Base-by-base conservation (phyloP, 1,140 invertebrate genomes). In the Chelonus insularis region DNA sequence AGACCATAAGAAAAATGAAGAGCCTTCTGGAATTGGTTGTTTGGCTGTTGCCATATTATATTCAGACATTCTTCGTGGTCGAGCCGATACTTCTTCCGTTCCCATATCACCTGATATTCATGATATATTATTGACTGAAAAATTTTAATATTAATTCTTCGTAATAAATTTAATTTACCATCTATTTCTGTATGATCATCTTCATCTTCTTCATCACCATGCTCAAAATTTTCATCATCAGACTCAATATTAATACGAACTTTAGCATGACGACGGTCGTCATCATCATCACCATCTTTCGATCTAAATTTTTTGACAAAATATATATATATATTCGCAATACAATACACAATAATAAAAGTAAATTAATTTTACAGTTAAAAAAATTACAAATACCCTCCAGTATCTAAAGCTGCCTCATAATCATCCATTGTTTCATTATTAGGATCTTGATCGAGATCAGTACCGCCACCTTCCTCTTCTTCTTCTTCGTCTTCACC, bases 1-100 rank as follows among this genome's bases (percentile, higher is more conserved):
- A 68, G 92, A 92, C 83, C 99, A 96, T 78, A 99, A 85, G 87
- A 99, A 99, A 83, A 99, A 96, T 69, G 96, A 94, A 76, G 91
- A 90, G 74, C 90, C 92, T 75, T 91, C 89, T 66, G 97, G 97
- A 79, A 99, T 99, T 56, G 96, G 96, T 81, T 93, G 89, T 76
- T 89, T 91, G 84, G 96, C 90, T 65, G 87, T 93, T 36, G 89
- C 86, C 68, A 92, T 91, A 81, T 92, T 94, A 72, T 94, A 86
- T 83, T 97, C 94, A 23, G 95, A 97, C 84, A 96, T 89, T 71
- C 96, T 86, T 68, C 95, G 85, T 43, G 96, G 96, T 69, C 94
- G 86, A 71, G 87, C 91, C 58, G 89, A 88, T 65, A 86, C 86
- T 73, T 84, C 83, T 63, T 83, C 80, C 9, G 78, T 78, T n/a